Conservation (phyloP, 2,888 invertebrate species). For the Urechis unicinctus region DNA sequence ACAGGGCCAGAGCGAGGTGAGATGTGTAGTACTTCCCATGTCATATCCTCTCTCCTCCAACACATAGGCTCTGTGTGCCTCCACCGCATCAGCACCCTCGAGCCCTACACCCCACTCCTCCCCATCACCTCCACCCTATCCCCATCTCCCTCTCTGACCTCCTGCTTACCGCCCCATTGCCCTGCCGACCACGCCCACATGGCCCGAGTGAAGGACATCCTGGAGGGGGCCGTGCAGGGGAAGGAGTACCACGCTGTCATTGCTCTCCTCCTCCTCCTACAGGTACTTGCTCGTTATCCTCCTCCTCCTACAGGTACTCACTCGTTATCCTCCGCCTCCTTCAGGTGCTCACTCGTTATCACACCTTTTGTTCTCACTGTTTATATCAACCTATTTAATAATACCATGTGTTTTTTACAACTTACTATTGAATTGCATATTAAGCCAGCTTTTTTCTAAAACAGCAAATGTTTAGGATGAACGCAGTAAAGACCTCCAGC, state of each 20-base stretch:
- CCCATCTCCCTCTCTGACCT: slow-evolving; percentile 28
- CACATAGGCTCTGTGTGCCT: slow-evolving; percentile 46
- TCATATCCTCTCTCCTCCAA: slow-evolving; percentile 35
- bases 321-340: too few relatives aligned
- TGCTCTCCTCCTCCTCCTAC: slow-evolving; percentile 40
- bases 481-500: slow-evolving; percentile 31
- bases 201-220: slow-evolving; percentile 37
- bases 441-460: slow-evolving; percentile 15
- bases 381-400: not conserved
- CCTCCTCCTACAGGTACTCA: not conserved
- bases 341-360: too few relatives aligned
- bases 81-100: slow-evolving; percentile 40
- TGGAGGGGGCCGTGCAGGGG: slow-evolving; percentile 34
- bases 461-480: slow-evolving; percentile 42
- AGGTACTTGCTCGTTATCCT: slow-evolving; percentile 28
- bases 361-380: not conserved
- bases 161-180: slow-evolving; percentile 30
- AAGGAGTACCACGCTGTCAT: slow-evolving; percentile 34
- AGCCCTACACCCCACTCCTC: slow-evolving; percentile 30
- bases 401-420: too few relatives aligned
- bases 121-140: slow-evolving; percentile 35
- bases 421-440: too few relatives aligned
- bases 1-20: too few relatives aligned
- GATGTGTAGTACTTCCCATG: slow-evolving; percentile 8
- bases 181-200: slow-evolving; percentile 36